A percentile compares a stretch with the other conserved stretches of the same genome.
These are phyloP conservation scores for Diogma glabrata DNA, from an alignment of 2,888 invertebrate species.

Conservation along the genomic window DNA sequence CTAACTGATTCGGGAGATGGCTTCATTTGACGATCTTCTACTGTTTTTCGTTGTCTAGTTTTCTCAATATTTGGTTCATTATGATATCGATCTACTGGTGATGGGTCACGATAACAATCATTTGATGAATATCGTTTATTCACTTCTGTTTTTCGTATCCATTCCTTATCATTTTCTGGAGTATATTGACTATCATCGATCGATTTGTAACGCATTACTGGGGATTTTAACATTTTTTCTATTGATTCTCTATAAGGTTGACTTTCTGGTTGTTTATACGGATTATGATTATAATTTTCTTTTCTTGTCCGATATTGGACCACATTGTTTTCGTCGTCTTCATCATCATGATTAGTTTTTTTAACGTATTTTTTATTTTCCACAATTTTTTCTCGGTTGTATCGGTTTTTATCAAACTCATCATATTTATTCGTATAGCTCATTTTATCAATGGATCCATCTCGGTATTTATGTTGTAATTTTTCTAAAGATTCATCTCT, in stretches of 20 bases:
- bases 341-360: slow-evolving; percentile 12
- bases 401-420: slow-evolving; percentile 19
- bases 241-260: slow-evolving; percentile 36
- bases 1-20: slow-evolving; percentile 15
- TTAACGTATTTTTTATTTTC: slow-evolving; percentile 10
- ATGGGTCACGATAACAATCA: slow-evolving; percentile 4
- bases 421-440: slow-evolving; percentile 25
- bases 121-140: slow-evolving; percentile 1
- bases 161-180: background rate
- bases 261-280: slow-evolving; percentile 35
- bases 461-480: slow-evolving; percentile 24
- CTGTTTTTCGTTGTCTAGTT: background rate
- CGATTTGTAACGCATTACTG: slow-evolving; percentile 33
- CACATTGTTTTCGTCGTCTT: slow-evolving; percentile 14
- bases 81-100: slow-evolving; percentile 4
- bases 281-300: slow-evolving; percentile 22
- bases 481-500: slow-evolving; percentile 17
- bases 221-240: slow-evolving; percentile 37
- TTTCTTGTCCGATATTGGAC: background rate
- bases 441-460: slow-evolving; percentile 1
- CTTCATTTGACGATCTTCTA: slow-evolving; percentile 1
- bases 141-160: background rate
- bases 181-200: slow-evolving; percentile 21
- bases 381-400: slow-evolving; percentile 4
- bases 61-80: background rate